A percentile compares a stretch with the other conserved stretches of the same genome.
Conservation (phyloP, 2,888 invertebrate species). For the Pimpla rufipes region DNA sequence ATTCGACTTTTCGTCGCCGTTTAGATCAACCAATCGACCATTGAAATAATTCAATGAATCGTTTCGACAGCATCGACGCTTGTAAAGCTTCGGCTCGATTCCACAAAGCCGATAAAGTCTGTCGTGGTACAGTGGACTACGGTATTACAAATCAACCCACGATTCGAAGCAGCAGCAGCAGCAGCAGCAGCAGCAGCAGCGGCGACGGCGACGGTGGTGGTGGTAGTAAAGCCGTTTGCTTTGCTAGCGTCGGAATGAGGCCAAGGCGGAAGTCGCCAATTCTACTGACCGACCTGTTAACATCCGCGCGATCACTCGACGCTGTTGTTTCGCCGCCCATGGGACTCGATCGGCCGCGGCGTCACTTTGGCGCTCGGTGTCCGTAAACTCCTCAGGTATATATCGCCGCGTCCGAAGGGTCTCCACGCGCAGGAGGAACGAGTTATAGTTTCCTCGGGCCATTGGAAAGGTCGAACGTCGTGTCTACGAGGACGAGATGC, state of each 20-base stretch:
- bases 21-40: neutral
- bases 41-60: neutral
- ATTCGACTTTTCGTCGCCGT: neutral
- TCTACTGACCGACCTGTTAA: slow-evolving; percentile 79
- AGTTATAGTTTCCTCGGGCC: slow-evolving; percentile 22
- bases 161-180: slow-evolving; percentile 53
- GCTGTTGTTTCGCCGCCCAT: slow-evolving; percentile 39
- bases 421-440: slow-evolving; percentile 14
- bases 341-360: slow-evolving; percentile 2
- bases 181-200: neutral
- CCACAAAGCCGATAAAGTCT: slow-evolving; percentile 37
- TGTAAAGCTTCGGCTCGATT: slow-evolving; percentile 16
- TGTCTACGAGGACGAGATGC: slow-evolving; percentile 31
- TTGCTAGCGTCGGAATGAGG: slow-evolving; percentile 74
- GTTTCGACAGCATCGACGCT: neutral
- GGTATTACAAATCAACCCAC: slow-evolving; percentile 57
- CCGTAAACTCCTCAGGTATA: slow-evolving; percentile 6
- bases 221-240: slow-evolving; percentile 56
- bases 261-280: slow-evolving; percentile 80
- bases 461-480: slow-evolving; percentile 62
- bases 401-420: neutral
- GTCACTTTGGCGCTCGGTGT: neutral
- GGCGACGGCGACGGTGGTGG: slow-evolving; percentile 30
- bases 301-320: slow-evolving; percentile 71
- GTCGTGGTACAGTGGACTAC: slow-evolving; percentile 17